Evolutionary conservation across 2,888 invertebrate genomes (phyloP).

Genomic region (Aspidiotus destructor): DNA sequence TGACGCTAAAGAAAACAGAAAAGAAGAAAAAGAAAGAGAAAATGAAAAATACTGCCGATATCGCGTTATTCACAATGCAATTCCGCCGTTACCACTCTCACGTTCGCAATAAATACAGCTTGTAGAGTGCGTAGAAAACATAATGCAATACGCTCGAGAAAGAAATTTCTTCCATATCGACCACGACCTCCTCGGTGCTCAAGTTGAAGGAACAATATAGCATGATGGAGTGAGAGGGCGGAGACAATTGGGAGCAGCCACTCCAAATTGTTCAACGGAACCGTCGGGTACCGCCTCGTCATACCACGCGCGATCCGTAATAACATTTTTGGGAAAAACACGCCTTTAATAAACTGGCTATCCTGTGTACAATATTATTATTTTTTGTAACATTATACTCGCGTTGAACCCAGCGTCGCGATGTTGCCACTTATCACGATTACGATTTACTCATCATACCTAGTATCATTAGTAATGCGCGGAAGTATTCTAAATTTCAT

Average conservation of each 20-base stretch:
- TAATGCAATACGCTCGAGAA: conserved; percentile 1
- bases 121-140: no score
- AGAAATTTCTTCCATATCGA: background rate
- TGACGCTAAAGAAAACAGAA: no score
- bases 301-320: background rate
- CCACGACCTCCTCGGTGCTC: conserved; percentile 6
- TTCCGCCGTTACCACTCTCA: background rate
- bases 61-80: background rate
- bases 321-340: conserved; percentile 15
- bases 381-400: no score
- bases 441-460: background rate
- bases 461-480: background rate
- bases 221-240: conserved; percentile 30
- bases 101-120: background rate
- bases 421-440: background rate
- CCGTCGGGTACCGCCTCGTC: conserved; percentile 29
- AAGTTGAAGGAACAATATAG: conserved; percentile 7
- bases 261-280: conserved; percentile 32
- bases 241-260: conserved; percentile 32
- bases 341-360: conserved; percentile 18
- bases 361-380: no score
- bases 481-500: background rate
- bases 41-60: conserved; percentile 9
- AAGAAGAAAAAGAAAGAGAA: background rate
- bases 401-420: no score